Conservation (phyloP, 2,888 invertebrate species). For the Theretra japonica region DNA sequence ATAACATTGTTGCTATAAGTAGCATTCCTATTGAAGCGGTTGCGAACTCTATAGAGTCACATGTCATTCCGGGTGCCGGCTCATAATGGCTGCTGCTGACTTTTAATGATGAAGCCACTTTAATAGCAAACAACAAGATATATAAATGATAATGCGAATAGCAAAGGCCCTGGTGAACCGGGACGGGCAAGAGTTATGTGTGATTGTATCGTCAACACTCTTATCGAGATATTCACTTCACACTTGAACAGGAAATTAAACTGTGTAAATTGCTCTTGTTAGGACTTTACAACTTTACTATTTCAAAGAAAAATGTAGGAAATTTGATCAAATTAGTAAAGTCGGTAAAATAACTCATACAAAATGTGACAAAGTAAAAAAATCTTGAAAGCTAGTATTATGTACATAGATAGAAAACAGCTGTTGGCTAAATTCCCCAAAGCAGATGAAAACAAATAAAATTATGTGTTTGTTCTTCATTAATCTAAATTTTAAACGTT, state of each 20-base stretch:
- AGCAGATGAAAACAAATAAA: no score
- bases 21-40: conserved; percentile 20
- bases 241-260: conserved; percentile 7
- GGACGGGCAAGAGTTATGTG: conserved; percentile 21
- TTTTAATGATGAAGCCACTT: conserved; percentile 26
- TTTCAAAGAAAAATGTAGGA: no score
- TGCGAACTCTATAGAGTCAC: conserved; percentile 18
- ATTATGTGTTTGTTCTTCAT: no score
- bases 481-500: no score
- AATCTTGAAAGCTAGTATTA: no score
- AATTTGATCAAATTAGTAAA: no score
- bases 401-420: no score
- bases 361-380: no score
- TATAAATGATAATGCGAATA: conserved; percentile 25
- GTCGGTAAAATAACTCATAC: no score
- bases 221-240: not conserved
- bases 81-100: conserved; percentile 26
- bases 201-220: conserved; percentile 28
- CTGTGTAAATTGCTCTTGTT: not conserved
- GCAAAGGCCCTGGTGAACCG: not conserved
- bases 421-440: no score
- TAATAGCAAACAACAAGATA: conserved; percentile 22
- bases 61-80: conserved; percentile 25
- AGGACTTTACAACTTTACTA: not conserved
- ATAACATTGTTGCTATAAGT: conserved; percentile 22